These are phyloP conservation scores for Erebia ligea DNA, from an alignment of 2,888 invertebrate species.

Conservation along the genomic window DNA sequence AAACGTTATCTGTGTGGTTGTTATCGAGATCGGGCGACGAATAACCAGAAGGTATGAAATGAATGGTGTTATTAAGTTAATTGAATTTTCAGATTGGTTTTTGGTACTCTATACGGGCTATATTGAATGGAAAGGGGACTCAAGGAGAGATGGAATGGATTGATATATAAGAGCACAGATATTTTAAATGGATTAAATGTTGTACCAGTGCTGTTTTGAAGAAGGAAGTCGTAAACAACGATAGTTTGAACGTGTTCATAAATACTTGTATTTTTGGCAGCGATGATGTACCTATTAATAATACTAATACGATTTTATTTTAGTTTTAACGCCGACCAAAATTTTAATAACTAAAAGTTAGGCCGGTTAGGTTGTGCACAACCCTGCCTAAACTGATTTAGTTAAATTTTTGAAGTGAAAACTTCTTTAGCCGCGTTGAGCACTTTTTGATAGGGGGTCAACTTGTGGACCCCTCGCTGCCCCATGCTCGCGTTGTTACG, in stretches of 20 bases:
- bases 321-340: background rate
- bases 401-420: too few species aligned
- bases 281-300: background rate
- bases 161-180: conserved; percentile 1
- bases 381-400: too few species aligned
- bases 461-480: too few species aligned
- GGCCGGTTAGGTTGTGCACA: too few species aligned
- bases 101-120: conserved; percentile 15
- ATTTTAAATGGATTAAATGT: background rate
- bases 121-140: background rate
- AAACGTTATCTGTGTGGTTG: conserved; percentile 26
- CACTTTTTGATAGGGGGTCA: too few species aligned
- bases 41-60: conserved; percentile 34
- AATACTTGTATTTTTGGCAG: conserved; percentile 4
- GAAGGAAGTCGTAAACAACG: background rate
- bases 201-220: background rate
- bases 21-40: conserved; percentile 24
- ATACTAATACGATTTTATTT: background rate
- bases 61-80: conserved; percentile 26
- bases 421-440: too few species aligned
- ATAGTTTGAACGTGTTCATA: conserved; percentile 3
- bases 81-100: conserved; percentile 26
- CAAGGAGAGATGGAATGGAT: background rate
- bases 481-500: too few species aligned
- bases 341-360: background rate